A percentile compares a stretch with the other conserved stretches of the same genome.
These are phyloP conservation scores for Sminthurides aquaticus DNA, from an alignment of 2,888 invertebrate genomes.

Conservation along the genomic window DNA sequence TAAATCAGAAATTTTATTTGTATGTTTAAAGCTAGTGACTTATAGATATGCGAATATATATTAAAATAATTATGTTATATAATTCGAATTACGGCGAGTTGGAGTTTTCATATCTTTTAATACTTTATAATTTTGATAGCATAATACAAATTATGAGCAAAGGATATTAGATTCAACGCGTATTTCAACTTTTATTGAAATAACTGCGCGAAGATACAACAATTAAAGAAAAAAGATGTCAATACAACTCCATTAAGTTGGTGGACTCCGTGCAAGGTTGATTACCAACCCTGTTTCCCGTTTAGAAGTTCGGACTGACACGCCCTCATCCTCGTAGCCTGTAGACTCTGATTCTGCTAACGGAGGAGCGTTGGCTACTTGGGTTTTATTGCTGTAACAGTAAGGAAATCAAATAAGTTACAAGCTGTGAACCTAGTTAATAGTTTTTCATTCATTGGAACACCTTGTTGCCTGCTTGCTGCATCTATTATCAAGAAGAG, in stretches of 20 bases:
- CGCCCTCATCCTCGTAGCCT: neutral
- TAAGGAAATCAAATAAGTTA: neutral
- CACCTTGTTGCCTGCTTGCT: neutral
- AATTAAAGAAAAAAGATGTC: neutral
- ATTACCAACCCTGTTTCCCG: slow-evolving; percentile 15
- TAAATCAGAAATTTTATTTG: no score
- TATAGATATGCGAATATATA: no score
- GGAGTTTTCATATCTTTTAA: no score
- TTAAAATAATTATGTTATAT: no score
- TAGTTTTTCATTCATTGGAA: neutral
- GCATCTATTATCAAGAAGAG: no score
- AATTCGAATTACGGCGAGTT: no score
- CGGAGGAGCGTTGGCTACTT: slow-evolving; percentile 5
- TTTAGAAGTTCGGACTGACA: slow-evolving; percentile 2
- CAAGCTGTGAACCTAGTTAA: neutral
- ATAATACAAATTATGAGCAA: neutral
- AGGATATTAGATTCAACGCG: neutral
- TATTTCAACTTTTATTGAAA: neutral
- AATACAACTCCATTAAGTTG: neutral
- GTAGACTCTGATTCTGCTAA: no score
- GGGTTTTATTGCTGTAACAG: slow-evolving; percentile 16
- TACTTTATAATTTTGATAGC: no score
- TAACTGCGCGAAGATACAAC: neutral
- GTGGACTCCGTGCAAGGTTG: slow-evolving; percentile 16
- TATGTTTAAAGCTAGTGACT: no score